Base-by-base conservation (phyloP, 2,888 invertebrate genomes). In the Pedicia rivosa region DNA sequence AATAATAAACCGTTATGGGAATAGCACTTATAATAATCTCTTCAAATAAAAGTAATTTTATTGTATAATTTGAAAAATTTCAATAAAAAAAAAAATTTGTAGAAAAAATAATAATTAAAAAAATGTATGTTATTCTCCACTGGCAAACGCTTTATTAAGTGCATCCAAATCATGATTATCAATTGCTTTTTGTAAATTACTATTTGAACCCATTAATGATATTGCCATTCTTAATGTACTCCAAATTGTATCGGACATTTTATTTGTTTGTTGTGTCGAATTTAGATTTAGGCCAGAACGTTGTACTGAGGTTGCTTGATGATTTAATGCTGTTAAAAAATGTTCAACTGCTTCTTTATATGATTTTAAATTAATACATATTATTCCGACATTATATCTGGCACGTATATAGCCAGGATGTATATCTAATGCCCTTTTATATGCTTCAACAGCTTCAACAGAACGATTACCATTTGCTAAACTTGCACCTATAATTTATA, bases 391-490 rank as follows among this genome's bases (percentile, higher is more conserved):
- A 65, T 98, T 98, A 57, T 94, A 98, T 42, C 98, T 72, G 6
- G 95, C 94, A 40, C 98, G 70, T 43, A 98, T 90, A 59, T 90
- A 98, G 3, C 95, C 95, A 5, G 98, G 98, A 42, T 87, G 81
- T 35, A 95, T 65, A 53, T 82, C 74, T 35, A 98, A 65, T 25
- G 97, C 94, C 50, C 76, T 74, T 53, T 88, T 82, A 57, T 98
- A 98, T 1, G 97, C 95, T 45, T 88, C 82, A 6, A 98, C 86
- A 4, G 98, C 95, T 65, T 97, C 91, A 51, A 92, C 94, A 24
- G 94, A 86, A 44, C 79, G 75, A 36, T 83, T 83, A 44, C 94
- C 90, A 59, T 98, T 98, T 10, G 98, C 98, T 49, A 95, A 63
- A 31, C 95, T 92, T 22, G 98, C 98, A 36, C 98, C 98, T 24